phyloP scores from a whole-genome alignment of 1,140 invertebrate genomes.

The Eciton burchellii region DNA sequence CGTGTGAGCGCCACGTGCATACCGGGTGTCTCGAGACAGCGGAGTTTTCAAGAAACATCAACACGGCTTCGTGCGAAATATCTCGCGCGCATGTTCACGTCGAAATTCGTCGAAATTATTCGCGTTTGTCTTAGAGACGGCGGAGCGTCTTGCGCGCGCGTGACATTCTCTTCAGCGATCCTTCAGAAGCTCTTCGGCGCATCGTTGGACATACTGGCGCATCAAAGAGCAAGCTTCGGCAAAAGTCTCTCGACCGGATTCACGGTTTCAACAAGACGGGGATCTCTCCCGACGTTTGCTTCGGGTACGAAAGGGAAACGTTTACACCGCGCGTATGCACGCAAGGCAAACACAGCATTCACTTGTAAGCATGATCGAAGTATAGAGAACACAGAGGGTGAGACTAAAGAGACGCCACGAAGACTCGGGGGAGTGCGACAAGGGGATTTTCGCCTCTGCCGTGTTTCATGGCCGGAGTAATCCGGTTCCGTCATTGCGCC shows the following conservation, averaged over 20 bases:
- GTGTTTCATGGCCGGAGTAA: constrained; percentile 41
- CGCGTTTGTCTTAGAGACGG: no score
- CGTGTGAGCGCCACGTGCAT: constrained; percentile 17
- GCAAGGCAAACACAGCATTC: neutral
- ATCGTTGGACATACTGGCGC: no score
- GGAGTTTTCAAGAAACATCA: neutral
- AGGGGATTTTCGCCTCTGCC: constrained; percentile 43
- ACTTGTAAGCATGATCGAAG: constrained; percentile 7
- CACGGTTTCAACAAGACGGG: neutral
- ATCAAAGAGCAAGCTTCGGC: no score
- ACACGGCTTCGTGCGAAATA: no score
- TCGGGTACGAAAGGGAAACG: neutral
- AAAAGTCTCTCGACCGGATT: neutral
- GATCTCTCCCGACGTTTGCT: neutral
- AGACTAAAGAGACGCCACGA: constrained; percentile 8
- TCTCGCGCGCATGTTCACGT: neutral
- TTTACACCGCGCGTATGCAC: neutral
- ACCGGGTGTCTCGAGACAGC: constrained; percentile 6
- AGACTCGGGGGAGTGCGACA: neutral
- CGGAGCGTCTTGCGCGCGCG: no score
- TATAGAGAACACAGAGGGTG: constrained; percentile 16
- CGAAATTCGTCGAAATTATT: neutral
- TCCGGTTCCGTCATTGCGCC: constrained; percentile 23
- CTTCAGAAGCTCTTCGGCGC: no score
- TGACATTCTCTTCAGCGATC: no score